A percentile compares a stretch with the other conserved stretches of the same genome.
These are phyloP conservation scores for Clupea harengus DNA, from an alignment of 2,113 vertebrate species.

Conservation along the genomic window DNA sequence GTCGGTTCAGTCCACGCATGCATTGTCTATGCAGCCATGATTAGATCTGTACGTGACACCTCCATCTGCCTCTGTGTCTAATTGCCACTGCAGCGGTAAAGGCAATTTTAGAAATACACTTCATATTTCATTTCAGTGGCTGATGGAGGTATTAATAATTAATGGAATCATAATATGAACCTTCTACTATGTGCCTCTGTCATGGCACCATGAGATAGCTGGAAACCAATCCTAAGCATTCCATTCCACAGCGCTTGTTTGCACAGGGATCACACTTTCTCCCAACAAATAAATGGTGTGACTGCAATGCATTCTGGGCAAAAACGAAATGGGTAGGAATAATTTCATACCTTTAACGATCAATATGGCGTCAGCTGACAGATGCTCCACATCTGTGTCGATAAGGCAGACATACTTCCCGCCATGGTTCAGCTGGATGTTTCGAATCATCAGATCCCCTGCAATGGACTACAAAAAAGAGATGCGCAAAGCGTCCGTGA, in stretches of 20 bases:
- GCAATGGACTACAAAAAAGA: conserved; percentile 75
- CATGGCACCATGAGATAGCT: not conserved
- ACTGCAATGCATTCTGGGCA: not conserved
- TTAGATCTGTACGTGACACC: not conserved
- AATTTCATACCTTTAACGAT: conserved; percentile 84
- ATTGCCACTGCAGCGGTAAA: not conserved
- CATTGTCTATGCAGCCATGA: not conserved
- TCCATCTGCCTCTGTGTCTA: not conserved
- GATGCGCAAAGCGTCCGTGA: not conserved
- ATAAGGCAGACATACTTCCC: conserved; percentile 89
- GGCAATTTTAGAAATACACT: not conserved
- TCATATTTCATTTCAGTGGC: not conserved
- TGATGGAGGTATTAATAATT: conserved; percentile 11
- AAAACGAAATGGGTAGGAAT: not conserved
- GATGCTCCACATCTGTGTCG: conserved; percentile 86
- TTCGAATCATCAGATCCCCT: conserved; percentile 92
- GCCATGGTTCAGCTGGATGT: conserved; percentile 89
- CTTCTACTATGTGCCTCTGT: not conserved
- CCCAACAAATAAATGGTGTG: not conserved
- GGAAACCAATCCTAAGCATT: not conserved
- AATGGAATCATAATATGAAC: conserved; percentile 4
- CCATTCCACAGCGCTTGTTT: not conserved
- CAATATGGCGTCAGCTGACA: conserved; percentile 85
- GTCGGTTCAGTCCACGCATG: not conserved
- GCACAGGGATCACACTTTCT: not conserved